Conservation (phyloP, 2,888 invertebrate genomes). For the Tenthredo scrophulariae region DNA sequence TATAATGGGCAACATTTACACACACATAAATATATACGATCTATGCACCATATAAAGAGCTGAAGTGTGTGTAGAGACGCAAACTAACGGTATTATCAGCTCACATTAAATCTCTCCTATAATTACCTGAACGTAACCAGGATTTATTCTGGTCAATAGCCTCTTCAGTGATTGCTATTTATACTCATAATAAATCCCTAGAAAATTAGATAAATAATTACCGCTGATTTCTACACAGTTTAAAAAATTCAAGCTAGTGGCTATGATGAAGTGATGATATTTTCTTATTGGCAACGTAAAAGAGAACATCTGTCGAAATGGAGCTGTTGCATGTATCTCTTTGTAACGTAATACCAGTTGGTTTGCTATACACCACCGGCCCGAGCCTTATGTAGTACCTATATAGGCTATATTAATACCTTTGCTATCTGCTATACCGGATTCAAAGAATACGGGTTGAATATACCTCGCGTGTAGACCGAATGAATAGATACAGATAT, state of each 20-base stretch:
- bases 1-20: background rate
- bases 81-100: conserved; percentile 40
- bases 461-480: conserved; percentile 13
- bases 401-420: conserved; percentile 14
- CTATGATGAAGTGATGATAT: background rate
- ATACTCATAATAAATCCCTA: background rate
- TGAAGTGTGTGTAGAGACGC: background rate
- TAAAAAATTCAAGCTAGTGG: background rate
- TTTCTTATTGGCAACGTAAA: background rate
- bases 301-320: conserved; percentile 42
- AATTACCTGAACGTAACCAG: conserved; percentile 16
- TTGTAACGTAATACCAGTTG: conserved; percentile 31
- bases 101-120: conserved; percentile 45
- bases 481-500: conserved; percentile 25
- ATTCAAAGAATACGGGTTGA: conserved; percentile 39
- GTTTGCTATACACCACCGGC: conserved; percentile 16
- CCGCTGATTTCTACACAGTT: background rate
- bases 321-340: conserved; percentile 42
- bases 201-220: background rate
- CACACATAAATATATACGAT: background rate
- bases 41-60: background rate
- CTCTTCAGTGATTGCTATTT: conserved; percentile 20
- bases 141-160: conserved; percentile 19
- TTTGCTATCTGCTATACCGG: conserved; percentile 25
- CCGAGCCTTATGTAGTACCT: background rate